Evolutionary conservation across 23 tunicate species (phyloP).

Genomic region (Oikopleura albicans): DNA sequence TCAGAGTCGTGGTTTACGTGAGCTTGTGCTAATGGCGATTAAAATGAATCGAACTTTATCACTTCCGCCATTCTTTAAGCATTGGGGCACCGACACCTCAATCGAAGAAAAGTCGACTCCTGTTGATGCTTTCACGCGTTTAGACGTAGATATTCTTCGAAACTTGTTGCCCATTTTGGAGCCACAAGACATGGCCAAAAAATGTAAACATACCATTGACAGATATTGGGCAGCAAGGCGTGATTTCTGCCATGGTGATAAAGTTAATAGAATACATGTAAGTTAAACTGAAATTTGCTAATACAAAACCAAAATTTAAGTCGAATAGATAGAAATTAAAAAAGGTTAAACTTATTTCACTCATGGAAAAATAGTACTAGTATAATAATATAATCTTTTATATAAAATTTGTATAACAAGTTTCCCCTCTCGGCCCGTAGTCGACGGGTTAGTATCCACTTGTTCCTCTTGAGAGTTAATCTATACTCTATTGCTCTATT

Average conservation of each 20-base stretch:
- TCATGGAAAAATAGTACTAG: too few species aligned
- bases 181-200: constrained; percentile 1
- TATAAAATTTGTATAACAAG: background rate
- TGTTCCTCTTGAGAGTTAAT: too few species aligned
- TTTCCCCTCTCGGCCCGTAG: too few species aligned
- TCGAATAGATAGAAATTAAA: too few species aligned
- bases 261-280: background rate
- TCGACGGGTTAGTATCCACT: too few species aligned
- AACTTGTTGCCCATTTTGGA: background rate
- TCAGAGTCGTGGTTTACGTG: background rate
- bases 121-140: background rate
- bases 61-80: constrained; percentile 9
- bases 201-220: background rate
- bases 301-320: too few species aligned
- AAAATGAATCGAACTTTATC: constrained; percentile 6
- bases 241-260: constrained; percentile 7
- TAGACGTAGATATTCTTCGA: background rate
- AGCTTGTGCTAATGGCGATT: background rate
- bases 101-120: background rate
- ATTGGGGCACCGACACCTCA: background rate
- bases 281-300: too few species aligned
- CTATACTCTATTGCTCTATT: too few species aligned
- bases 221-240: constrained; percentile 2
- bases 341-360: too few species aligned
- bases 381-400: background rate